Base-by-base conservation (phyloP, 2,113 vertebrate genomes). In the Gobio gobio region DNA sequence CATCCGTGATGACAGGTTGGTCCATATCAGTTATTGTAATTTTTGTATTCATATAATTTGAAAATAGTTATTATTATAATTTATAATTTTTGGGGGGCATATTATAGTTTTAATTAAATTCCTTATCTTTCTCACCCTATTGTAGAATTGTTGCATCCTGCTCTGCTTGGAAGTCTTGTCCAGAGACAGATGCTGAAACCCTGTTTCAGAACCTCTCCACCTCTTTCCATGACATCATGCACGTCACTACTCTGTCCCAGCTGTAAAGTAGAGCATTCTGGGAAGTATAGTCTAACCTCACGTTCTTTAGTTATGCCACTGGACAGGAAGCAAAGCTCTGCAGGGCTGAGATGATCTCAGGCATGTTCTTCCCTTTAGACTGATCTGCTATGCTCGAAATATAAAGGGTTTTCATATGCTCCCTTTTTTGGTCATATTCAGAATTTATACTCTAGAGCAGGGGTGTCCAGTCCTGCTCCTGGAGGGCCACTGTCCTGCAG, bases 1-100 rank as follows among this genome's bases (percentile, higher is more conserved):
- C 13, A 99, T 99, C 91, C 93, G 97, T 92, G 96, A 98, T 51
- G 96, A 99, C 93, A 96, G 97, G 98, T 99, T 82, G 26, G 84
- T 66, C 12, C 5, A 54, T 45, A 82, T 54, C 18, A 20, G 3
- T 40, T 29, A 29, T 29, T 29, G 29, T 29, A 29, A 29, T 29
- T 29, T 29, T 29, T 29, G 29, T 29, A 29, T 29, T 29, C 29
- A 29, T 29, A 29, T 29, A 29, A 29, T 29, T 29, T 29, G 29
- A 29, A 29, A 29, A 29, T 29, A 29, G 29, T 29, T 29, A 29
- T 29, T 29, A 29, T 40, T 33, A 33, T 33, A 33, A 33, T 33
- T 33, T 7, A 40, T 40, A 40, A 40, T 40, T 40, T 40, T 40
- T 40, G 4, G 36, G 36, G 36, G 36, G 36, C 4, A 40, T 33